A percentile compares a stretch with the other conserved stretches of the same genome.
These are phyloP conservation scores for Dicycla oo DNA, from an alignment of 2,888 invertebrate species.

Conservation along the genomic window DNA sequence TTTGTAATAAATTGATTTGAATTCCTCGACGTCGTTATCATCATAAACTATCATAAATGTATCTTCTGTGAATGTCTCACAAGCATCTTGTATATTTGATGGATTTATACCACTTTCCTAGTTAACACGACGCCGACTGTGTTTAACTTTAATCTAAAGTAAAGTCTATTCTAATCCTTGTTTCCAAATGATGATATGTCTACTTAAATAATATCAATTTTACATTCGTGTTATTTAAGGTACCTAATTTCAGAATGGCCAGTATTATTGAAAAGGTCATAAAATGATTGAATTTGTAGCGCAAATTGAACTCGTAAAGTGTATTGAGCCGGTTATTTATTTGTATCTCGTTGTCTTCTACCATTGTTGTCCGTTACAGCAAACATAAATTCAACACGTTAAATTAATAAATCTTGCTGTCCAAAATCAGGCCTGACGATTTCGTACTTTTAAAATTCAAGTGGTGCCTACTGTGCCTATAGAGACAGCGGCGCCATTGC, in stretches of 20 bases:
- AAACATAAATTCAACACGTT: constrained; percentile 14
- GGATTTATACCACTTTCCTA: constrained; percentile 40
- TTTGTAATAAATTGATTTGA: constrained; percentile 20
- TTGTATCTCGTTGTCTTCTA: background rate
- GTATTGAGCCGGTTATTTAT: background rate
- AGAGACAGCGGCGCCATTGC: constrained; percentile 56
- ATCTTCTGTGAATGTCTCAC: constrained; percentile 4
- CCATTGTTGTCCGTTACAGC: background rate
- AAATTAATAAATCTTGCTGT: constrained; percentile 47
- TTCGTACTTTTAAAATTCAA: constrained; percentile 61
- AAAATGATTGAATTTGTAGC: background rate
- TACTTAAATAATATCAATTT: background rate
- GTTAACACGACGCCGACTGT: constrained; percentile 6
- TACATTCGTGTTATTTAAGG: background rate
- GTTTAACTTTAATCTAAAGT: constrained; percentile 18
- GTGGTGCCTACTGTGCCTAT: constrained; percentile 36
- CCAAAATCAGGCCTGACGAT: constrained; percentile 25
- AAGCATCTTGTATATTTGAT: too few species aligned
- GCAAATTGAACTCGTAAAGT: background rate
- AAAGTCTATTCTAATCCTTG: background rate
- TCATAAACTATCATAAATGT: constrained; percentile 25
- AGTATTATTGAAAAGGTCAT: background rate
- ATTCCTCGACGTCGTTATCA: constrained; percentile 36
- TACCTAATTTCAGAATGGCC: background rate
- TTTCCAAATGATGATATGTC: background rate